phyloP scores from a whole-genome alignment of 2,113 vertebrate species.

The Thunnus maccoyii region DNA sequence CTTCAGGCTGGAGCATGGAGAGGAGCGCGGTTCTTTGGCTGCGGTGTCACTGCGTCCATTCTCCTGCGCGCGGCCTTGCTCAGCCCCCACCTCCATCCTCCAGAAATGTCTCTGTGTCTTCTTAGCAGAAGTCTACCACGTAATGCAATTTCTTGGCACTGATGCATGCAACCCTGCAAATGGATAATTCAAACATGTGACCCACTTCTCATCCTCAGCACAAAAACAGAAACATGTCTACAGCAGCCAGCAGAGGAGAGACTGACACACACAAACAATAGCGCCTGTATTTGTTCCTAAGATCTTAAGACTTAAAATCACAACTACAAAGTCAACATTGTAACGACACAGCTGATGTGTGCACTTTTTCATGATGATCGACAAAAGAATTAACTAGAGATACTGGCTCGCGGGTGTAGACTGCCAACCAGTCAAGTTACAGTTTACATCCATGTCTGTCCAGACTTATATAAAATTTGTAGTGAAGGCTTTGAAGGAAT shows the following conservation, averaged over 20 bases:
- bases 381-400: too few relatives aligned
- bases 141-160: slow-evolving; percentile 76
- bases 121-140: slow-evolving; percentile 71
- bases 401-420: too few relatives aligned
- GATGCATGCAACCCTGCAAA: slow-evolving; percentile 82
- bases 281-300: slow-evolving; percentile 4
- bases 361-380: neutral
- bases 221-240: slow-evolving; percentile 52
- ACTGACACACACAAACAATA: slow-evolving; percentile 17
- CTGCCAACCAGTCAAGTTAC: too few relatives aligned
- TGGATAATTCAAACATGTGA: slow-evolving; percentile 83
- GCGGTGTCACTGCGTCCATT: slow-evolving; percentile 63
- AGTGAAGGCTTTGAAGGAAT: too few relatives aligned
- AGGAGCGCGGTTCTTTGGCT: slow-evolving; percentile 29
- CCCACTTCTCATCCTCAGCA: slow-evolving; percentile 73
- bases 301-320: slow-evolving; percentile 28
- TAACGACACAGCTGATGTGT: neutral
- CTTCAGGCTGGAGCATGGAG: slow-evolving; percentile 76
- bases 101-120: slow-evolving; percentile 61
- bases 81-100: slow-evolving; percentile 74
- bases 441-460: too few relatives aligned
- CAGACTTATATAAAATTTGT: too few relatives aligned
- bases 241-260: slow-evolving; percentile 19
- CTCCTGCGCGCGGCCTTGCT: slow-evolving; percentile 60
- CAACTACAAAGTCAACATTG: slow-evolving; percentile 11